Evolutionary conservation across 2,797 vertebrate species (phyloP), one percentile per base, ranked within the genome.

Genomic region (Naso thynnoides): DNA sequence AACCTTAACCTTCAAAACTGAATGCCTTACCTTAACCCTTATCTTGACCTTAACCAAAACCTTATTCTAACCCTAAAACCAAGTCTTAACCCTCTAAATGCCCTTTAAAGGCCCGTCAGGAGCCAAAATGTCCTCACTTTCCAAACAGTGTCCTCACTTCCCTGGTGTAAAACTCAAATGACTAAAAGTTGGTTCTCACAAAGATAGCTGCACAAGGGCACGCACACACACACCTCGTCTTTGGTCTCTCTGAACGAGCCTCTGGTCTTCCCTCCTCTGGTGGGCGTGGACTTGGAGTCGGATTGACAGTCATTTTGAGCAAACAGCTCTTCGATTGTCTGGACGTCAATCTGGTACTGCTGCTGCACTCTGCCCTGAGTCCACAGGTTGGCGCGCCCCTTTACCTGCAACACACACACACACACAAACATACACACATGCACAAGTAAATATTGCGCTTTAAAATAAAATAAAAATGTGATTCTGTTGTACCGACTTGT

Each of bases 291-390:
- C 6, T 76, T 18, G 21, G 53, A 8, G 4, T 60, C 50, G 21
- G 85, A 61, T 21, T 79, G 81, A 57, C 79, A 3, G 52, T 97
- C 95, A 6, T 93, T 93, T 62, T 97, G 96, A 52, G 96, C 94
- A 36, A 99, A 98, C 26, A 98, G 96, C 82, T 98, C 97, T 89
- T 99, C 96, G 0, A 98, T 93, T 18, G 95, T 96, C 85, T 92
- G 94, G 0, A 94, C 89, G 14, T 98, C 97, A 0, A 99, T 98
- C 73, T 95, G 94, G 82, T 96, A 96, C 47, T 90, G 85, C 74
- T 94, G 93, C 0, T 94, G 91, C 21, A 72, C 85, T 2, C 79
- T 86, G 0, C 93, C 92, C 82, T 96, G 91, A 0, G 96, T 98
- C 97, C 97, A 99, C 83, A 99, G 95, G 81, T 98, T 98, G 77